Conservation (phyloP, 2,797 vertebrate species). For the Sebastes variabilis region DNA sequence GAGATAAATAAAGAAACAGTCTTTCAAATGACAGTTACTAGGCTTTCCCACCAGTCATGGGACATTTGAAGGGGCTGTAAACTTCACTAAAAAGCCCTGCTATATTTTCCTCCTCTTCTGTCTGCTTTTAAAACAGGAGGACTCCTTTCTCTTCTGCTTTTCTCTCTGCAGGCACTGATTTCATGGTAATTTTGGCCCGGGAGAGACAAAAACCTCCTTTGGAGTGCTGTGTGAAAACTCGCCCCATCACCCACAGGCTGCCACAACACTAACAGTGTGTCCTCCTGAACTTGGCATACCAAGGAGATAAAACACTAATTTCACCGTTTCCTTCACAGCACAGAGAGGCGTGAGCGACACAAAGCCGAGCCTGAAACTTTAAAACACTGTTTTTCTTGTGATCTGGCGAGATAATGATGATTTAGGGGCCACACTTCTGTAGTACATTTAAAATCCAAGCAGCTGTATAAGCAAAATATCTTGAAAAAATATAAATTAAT, state of each 20-base stretch:
- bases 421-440: constrained; percentile 10
- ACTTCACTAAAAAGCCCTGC: constrained; percentile 39
- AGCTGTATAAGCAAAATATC: neutral
- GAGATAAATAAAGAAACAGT: neutral
- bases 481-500: neutral
- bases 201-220: constrained; percentile 73
- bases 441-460: neutral
- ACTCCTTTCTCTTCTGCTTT: constrained; percentile 55
- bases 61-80: constrained; percentile 53
- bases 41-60: constrained; percentile 56
- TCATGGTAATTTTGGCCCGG: constrained; percentile 78
- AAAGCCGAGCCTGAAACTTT: constrained; percentile 37
- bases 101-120: constrained; percentile 54
- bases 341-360: constrained; percentile 31
- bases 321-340: constrained; percentile 49
- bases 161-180: constrained; percentile 72
- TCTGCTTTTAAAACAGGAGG: constrained; percentile 46
- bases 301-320: constrained; percentile 62
- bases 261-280: constrained; percentile 69
- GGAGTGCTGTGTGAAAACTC: constrained; percentile 74
- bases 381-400: constrained; percentile 31
- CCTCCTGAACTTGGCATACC: constrained; percentile 73
- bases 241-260: constrained; percentile 69
- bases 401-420: constrained; percentile 11
- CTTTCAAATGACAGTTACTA: constrained; percentile 26